Evolutionary conservation across 1,140 invertebrate genomes (phyloP).

Genomic region (Drosophila takahashii): DNA sequence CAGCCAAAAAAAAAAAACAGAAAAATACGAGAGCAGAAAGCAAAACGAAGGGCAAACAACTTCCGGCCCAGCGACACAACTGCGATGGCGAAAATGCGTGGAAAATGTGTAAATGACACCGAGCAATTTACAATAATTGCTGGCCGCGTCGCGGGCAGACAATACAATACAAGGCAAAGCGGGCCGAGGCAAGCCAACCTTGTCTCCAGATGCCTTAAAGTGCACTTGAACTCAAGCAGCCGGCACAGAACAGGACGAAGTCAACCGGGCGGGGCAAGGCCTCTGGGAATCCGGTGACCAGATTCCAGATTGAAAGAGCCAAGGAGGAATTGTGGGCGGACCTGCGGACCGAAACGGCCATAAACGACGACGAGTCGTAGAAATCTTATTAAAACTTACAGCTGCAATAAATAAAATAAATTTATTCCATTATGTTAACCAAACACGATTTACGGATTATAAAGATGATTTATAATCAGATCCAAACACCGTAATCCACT

Average conservation of each 20-base stretch:
- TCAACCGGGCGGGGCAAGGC: slow-evolving; percentile 13
- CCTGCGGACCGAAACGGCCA: slow-evolving; percentile 3
- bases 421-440: slow-evolving; percentile 83
- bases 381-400: slow-evolving; percentile 83
- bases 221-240: slow-evolving; percentile 70
- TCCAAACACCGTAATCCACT: slow-evolving; percentile 83
- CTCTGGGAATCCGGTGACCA: slow-evolving; percentile 19
- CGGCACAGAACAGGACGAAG: slow-evolving; percentile 18
- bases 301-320: slow-evolving; percentile 2
- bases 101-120: slow-evolving; percentile 79
- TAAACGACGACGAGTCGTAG: slow-evolving; percentile 61
- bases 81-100: slow-evolving; percentile 70
- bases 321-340: background rate
- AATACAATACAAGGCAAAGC: background rate
- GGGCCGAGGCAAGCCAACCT: slow-evolving; percentile 15
- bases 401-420: slow-evolving; percentile 84
- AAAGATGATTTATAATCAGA: slow-evolving; percentile 84
- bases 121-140: slow-evolving; percentile 81
- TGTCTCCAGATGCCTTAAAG: slow-evolving; percentile 60
- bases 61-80: slow-evolving; percentile 41
- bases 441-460: slow-evolving; percentile 83
- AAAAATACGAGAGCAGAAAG: slow-evolving; percentile 9
- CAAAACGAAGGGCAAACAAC: slow-evolving; percentile 44
- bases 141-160: slow-evolving; percentile 42
- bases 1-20: slow-evolving; percentile 24